Evolutionary conservation across 92 coral and sea anemone species (phyloP), one percentile per base, ranked within the genome.

Genomic region (Umimayanthus kanabou): DNA sequence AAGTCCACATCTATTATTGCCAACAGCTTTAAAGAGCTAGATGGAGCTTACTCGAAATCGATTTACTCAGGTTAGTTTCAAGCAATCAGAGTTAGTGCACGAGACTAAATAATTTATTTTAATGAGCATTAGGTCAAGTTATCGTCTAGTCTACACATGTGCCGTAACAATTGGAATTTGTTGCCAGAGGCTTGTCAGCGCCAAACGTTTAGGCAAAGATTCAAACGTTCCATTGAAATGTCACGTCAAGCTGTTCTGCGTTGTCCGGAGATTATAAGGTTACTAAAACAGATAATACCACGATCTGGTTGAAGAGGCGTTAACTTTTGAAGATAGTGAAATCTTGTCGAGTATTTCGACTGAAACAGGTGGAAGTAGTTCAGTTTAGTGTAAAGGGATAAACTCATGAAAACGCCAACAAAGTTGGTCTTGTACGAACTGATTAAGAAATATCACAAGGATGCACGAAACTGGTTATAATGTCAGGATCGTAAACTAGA

Each of bases 121-220:
- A 22, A 47, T 77, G 33, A 6, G 3, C 5, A 77, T 23, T 23
- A 9, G 30, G 7, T n/a, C 9, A 37, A 25, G 39, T 37, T 23
- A 76, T 15, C 26, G 49, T 45, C 64, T n/a, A n/a, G n/a, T 40
- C 80, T n/a, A 15, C 58, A 76, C 61, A 20, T 14, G 55, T 43
- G 57, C 57, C 57, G n/a, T 39, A 40, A 20, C 13, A 45, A 15
- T 78, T 49, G 39, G 81, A 77, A 77, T 43, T 43, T 20, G 14
- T 77, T 4, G 81, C 58, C 81, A 49, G 81, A n/a, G 81, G 81
- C 39, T 49, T 78, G 81, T 39, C 53, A 39, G 79, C 7, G 69
- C 45, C 29, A 79, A 79, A 25, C 82, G 33, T 26, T 71, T 71
- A 28, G 9, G 40, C 76, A 26, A 13, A 29, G 69, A 72, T 28